A percentile compares a stretch with the other conserved stretches of the same genome.
Evolutionary conservation across 2,113 vertebrate species (phyloP).

Genomic region (Narcine bancroftii): DNA sequence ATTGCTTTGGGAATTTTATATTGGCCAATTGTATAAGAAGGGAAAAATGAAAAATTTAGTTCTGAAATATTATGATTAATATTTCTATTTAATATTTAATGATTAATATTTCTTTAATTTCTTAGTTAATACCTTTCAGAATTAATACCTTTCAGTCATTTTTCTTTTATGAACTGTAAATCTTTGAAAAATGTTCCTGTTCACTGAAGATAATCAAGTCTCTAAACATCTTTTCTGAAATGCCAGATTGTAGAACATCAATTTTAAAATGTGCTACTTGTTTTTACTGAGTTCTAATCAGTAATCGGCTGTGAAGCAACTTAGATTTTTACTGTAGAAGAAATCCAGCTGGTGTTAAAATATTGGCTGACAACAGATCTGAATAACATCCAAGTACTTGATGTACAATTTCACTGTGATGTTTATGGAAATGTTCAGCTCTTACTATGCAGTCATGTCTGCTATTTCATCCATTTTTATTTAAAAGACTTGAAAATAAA

Average conservation of each 20-base stretch:
- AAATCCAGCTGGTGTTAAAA: neutral
- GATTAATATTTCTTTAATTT: neutral
- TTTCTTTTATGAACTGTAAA: neutral
- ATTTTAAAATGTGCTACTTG: neutral
- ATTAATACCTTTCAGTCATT: neutral
- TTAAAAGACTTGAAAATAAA: neutral
- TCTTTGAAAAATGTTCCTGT: neutral
- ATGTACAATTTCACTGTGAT: constrained; percentile 4
- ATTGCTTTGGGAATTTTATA: neutral
- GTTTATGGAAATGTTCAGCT: neutral
- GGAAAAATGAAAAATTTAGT: neutral
- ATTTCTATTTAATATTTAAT: neutral
- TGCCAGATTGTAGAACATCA: neutral
- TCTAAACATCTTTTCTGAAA: neutral
- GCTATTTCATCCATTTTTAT: neutral
- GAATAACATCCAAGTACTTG: neutral
- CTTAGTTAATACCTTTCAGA: neutral
- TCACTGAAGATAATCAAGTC: neutral
- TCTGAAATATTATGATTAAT: neutral
- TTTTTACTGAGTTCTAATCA: neutral
- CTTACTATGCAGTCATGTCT: neutral
- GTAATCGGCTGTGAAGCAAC: neutral
- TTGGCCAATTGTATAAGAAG: neutral
- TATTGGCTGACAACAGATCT: constrained; percentile 22
- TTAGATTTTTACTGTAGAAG: neutral